phyloP scores from a whole-genome alignment of 37 sponge, comb jelly and placozoan genomes.

The Geodia barretti region DNA sequence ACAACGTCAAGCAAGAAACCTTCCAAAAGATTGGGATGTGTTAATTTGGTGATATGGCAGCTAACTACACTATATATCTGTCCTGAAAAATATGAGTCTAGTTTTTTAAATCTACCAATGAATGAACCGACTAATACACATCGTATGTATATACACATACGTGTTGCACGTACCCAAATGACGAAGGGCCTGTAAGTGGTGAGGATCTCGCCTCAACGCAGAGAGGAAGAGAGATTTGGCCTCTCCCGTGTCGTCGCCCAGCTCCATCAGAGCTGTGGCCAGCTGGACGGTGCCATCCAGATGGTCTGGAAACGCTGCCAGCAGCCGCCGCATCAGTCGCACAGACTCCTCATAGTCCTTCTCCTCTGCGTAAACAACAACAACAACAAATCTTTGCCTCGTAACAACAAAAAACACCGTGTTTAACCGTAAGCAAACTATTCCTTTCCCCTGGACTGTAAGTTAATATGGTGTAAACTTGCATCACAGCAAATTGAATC shows the following conservation, averaged over 20 bases:
- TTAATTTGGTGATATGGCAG: too few species aligned
- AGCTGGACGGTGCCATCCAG: neutral
- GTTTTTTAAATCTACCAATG: too few species aligned
- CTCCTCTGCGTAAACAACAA: neutral
- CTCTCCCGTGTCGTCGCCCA: neutral
- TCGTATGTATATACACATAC: too few species aligned
- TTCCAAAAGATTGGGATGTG: too few species aligned
- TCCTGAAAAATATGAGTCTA: too few species aligned
- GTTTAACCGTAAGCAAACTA: neutral
- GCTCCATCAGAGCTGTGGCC: neutral
- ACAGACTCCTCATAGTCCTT: neutral
- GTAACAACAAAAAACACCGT: too few species aligned
- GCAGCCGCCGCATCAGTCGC: neutral
- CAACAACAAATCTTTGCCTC: neutral
- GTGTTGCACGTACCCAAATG: neutral
- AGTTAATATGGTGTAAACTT: too few species aligned
- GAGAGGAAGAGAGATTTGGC: neutral
- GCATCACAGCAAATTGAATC: too few species aligned
- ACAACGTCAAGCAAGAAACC: too few species aligned
- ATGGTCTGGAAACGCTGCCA: neutral
- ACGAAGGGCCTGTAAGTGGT: neutral
- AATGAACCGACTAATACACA: too few species aligned
- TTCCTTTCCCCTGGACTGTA: too few species aligned
- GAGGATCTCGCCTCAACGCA: neutral
- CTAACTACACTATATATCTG: too few species aligned